Percentiles rank a stretch among this genome's conserved stretches.
Evolutionary conservation across 2,888 invertebrate species (phyloP).

Genomic region (Heliconius ethilla): DNA sequence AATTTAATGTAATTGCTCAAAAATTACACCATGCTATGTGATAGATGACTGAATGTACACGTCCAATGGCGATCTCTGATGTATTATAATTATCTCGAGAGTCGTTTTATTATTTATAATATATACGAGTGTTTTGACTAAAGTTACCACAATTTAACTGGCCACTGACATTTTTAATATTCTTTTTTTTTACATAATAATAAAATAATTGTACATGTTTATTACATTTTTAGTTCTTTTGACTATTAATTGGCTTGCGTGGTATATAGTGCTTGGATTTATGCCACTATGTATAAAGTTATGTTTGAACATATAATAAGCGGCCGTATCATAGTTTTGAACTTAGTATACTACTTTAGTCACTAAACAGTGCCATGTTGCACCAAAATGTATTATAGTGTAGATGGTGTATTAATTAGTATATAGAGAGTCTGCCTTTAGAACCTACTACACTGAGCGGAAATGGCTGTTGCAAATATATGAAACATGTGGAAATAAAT

Average conservation of each 20-base stretch:
- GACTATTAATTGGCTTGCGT: conserved; percentile 19
- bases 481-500: neutral
- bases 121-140: conserved; percentile 20
- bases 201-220: conserved; percentile 15
- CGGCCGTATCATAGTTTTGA: conserved; percentile 13
- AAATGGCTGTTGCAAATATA: conserved; percentile 5
- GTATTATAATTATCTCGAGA: conserved; percentile 34
- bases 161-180: conserved; percentile 11
- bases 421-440: conserved; percentile 2
- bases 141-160: conserved; percentile 37
- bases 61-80: conserved; percentile 51
- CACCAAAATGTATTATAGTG: conserved; percentile 62
- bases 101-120: conserved; percentile 25
- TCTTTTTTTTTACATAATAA: neutral
- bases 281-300: neutral
- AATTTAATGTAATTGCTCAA: conserved; percentile 62
- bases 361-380: conserved; percentile 59
- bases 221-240: conserved; percentile 8
- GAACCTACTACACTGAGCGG: conserved; percentile 26
- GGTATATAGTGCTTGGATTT: conserved; percentile 6
- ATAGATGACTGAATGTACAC: conserved; percentile 54
- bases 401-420: conserved; percentile 43
- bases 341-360: conserved; percentile 15
- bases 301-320: neutral
- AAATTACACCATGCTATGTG: conserved; percentile 59